Conservation (phyloP, 2,888 invertebrate genomes). For the Agriotes lineatus region DNA sequence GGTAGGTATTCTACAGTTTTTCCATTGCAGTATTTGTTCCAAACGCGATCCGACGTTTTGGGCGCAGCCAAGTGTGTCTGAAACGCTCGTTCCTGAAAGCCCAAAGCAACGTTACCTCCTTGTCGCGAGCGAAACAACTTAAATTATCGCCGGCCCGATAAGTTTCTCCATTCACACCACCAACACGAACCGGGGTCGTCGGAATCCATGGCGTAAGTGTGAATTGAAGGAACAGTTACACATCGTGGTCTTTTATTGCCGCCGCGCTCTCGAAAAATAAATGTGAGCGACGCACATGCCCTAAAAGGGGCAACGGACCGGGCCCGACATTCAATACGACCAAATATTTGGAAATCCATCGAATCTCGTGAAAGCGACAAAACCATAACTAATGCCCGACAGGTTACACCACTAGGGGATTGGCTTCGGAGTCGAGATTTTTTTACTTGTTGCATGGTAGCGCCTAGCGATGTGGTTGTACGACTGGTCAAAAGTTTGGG, state of each 20-base stretch:
- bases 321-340: background rate
- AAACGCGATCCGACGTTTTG: too few species aligned
- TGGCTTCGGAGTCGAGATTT: too few species aligned
- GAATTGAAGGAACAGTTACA: slow-evolving; percentile 12
- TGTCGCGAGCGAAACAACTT: background rate
- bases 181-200: background rate
- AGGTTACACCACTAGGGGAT: too few species aligned
- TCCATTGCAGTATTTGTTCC: too few species aligned
- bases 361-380: too few species aligned
- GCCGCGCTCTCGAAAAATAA: background rate
- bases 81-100: too few species aligned
- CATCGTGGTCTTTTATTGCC: slow-evolving; percentile 6
- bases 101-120: background rate
- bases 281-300: background rate
- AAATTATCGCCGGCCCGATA: slow-evolving; percentile 2
- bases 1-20: too few species aligned
- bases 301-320: background rate
- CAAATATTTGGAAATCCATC: background rate
- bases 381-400: too few species aligned
- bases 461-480: too few species aligned
- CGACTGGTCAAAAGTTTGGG: too few species aligned
- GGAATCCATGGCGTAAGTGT: background rate
- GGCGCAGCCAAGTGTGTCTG: too few species aligned
- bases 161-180: slow-evolving; percentile 13
- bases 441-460: too few species aligned